Evolutionary conservation across 2,888 invertebrate species (phyloP), one percentile per base, ranked within the genome.

Genomic region (Mythimna albipuncta): DNA sequence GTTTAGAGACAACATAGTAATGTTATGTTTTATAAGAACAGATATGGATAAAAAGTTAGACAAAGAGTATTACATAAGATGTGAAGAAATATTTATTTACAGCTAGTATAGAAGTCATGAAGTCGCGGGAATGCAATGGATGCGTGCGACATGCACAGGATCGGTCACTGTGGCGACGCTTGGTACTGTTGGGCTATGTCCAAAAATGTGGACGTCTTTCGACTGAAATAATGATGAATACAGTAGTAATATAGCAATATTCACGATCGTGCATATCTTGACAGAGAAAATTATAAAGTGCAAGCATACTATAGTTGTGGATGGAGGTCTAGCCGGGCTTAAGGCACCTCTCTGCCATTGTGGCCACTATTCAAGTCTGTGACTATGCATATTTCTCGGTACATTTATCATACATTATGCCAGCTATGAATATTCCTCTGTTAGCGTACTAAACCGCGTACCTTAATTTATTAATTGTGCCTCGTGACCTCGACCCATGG

Each of bases 391-490:
- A 94, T 92, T 92, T 88, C 92, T 88, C 90, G 90, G 88, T 89
- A 89, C 93, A 94, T 94, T 93, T 93, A 94, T 94, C 93, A 93
- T 93, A 88, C 91, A 93, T 91, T 93, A 93, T 91, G 90, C 91
- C 88, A 79, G 91, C 94, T 91, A 93, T 94, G 94, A 94, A 95
- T 94, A 94, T 94, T 94, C 92, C 91, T 89, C 91, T 93, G 95
- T 94, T 95, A 94, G 92, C 93, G 91, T 89, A 89, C 90, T 87
- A 75, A 79, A 77, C 79, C 76, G 85, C 71, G 86, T 75, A 83
- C 86, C 89, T 94, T 93, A 94, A 93, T 94, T 94, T 94, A 94
- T 94, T 94, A 94, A 94, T 94, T 94, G 93, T 92, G 89, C 90
- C 89, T 86, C 70, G 85, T 88, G 91, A 92, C 92, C 93, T 87